Evolutionary conservation across 2,888 invertebrate genomes (phyloP), one percentile per base, ranked within the genome.

Genomic region (Agyllia agylla): DNA sequence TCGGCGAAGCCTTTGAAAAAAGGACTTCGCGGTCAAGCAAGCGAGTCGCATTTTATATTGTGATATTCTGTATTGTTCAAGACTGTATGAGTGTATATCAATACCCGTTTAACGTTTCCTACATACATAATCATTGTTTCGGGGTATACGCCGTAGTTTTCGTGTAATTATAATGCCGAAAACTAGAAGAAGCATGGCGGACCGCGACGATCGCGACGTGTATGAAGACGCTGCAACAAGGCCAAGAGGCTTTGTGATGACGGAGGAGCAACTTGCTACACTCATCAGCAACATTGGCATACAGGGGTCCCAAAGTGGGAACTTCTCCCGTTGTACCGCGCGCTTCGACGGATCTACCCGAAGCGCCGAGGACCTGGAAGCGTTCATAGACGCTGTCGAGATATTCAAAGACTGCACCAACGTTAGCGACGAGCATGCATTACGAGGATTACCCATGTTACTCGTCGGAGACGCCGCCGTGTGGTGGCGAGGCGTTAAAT

Each of bases 331-430:
- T 17, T 80, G 80, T 30, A 42, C 42, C 5, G 30, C 80, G 80
- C 42, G 80, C 5, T 80, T 80, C 30, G 80, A 80, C n/a, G 80
- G 80, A 24, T 24, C 80, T 5, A n/a, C 30, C 49, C 24, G 27
- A 6, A 80, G n/a, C 80, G 38, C 80, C 20, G 42, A 38, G 17
- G 79, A 80, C 42, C 42, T 80, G 5, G 80, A 42, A 9, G 91
- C 92, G 3, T 92, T 92, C 64, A 57, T 91, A 9, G 90, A 91
- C 57, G 85, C 87, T 5, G 83, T 88, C 4, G 27, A 88, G 49
- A 31, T 87, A 3, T 92, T 87, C 73, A 90, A 90, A 38, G 92
- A 92, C 20, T 92, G 92, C 35, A n/a, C 86, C 3, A 20, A 77
- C 49, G 85, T 91, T 27, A 88, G 81, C 4, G 90, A 92, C 57